Conservation (phyloP, 2,888 invertebrate genomes). For the Choristoneura rosaceana region DNA sequence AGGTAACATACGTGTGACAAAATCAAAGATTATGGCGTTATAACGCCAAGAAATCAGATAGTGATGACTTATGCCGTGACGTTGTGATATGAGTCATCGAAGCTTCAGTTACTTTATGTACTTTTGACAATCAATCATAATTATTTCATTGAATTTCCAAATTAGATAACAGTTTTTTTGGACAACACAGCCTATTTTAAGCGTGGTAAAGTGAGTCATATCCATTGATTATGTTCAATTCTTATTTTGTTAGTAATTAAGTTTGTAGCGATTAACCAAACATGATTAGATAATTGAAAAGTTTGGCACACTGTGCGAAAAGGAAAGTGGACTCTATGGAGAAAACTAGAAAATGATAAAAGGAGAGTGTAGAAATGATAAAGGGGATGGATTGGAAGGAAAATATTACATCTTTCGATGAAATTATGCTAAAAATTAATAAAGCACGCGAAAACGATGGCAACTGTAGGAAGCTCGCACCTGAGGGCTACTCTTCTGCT, state of each 20-base stretch:
- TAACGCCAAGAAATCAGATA: background rate
- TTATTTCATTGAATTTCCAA: background rate
- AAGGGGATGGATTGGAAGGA: too few relatives aligned
- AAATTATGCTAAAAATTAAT: too few relatives aligned
- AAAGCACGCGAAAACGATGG: too few relatives aligned
- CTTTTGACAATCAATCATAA: background rate
- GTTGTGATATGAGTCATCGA: slow-evolving; percentile 10
- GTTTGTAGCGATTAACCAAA: background rate
- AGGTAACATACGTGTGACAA: background rate
- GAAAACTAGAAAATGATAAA: too few relatives aligned
- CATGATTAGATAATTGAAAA: background rate
- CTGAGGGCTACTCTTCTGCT: too few relatives aligned
- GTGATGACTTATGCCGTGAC: slow-evolving; percentile 9
- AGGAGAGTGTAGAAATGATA: too few relatives aligned
- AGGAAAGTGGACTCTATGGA: too few relatives aligned
- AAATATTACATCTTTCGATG: too few relatives aligned
- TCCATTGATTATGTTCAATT: background rate
- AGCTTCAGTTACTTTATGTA: slow-evolving; percentile 11
- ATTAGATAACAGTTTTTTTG: background rate
- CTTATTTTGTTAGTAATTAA: background rate
- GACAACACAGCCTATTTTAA: background rate
- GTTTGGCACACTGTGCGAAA: background rate
- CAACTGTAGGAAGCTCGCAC: too few relatives aligned
- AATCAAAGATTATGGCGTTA: background rate
- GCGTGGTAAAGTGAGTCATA: background rate